Base-by-base conservation (phyloP, 2,797 vertebrate genomes). In the Peromyscus eremicus region DNA sequence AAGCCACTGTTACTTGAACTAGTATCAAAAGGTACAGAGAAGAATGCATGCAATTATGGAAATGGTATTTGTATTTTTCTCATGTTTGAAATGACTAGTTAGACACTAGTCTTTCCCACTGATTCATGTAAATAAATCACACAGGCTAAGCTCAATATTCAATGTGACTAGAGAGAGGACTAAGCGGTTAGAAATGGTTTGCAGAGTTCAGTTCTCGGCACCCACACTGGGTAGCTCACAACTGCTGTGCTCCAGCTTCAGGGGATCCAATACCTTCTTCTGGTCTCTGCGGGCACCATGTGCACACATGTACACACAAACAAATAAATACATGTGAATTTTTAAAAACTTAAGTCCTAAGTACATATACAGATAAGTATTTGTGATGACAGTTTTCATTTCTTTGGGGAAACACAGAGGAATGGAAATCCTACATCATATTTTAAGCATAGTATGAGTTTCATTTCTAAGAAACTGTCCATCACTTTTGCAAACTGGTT, bases 21-120 rank as follows among this genome's bases (percentile, higher is more conserved):
- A 79, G 4, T 71, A 76, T 77, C 43, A 95, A 68, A 49, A 81
- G 29, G 49, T 32, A 83, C 11, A 75, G 32, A 37, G 16, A 46
- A 25, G 11, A 57, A 23, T 1, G 6, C n/a, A n/a, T 9, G n/a
- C 21, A 84, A 84, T 43, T 57, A 76, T 57, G 76, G 21, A 87
- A 91, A 71, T 7, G 14, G 40, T 46, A 27, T 95, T 77, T 86
- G 40, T 46, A 27, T 95, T 77, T 86, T 82, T 27, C 94, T 64
- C 79, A 25, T 29, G 27, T 43, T 27, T 94, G 37, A 87, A 86
- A 88, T 71, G 32, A 91, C 83, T 37, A 2, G 13, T 57, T 81
- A 81, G 52, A 81, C 21, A 81, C 52, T 55, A 82, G 64, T 88
- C 87, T 91, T 87, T 84, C 82, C 64, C 75, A 64, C 5, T 71